A percentile compares a stretch with the other conserved stretches of the same genome.
phyloP scores from a whole-genome alignment of 2,888 invertebrate species.

The Drosophila suboccidentalis region DNA sequence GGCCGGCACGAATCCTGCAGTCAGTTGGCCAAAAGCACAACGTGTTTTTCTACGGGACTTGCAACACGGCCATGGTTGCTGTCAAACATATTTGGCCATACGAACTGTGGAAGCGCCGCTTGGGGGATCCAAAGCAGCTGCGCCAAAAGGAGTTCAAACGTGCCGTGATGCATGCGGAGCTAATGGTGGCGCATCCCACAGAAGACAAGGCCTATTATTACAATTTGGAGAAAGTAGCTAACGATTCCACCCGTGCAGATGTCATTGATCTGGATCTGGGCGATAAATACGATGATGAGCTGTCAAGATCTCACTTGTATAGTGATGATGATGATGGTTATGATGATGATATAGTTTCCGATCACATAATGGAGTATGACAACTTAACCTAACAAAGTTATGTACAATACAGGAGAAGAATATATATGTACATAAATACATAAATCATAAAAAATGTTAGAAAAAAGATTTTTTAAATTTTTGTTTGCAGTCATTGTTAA shows the following conservation, averaged over 20 bases:
- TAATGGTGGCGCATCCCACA: neutral
- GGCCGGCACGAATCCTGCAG: constrained; percentile 23
- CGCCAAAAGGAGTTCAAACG: neutral
- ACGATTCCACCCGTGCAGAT: neutral
- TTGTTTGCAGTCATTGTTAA: no score
- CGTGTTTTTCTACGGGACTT: constrained; percentile 19
- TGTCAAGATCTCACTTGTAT: no score
- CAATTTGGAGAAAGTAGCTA: neutral
- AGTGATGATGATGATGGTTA: no score
- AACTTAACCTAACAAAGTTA: neutral
- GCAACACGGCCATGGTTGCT: constrained; percentile 1
- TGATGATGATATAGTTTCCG: no score
- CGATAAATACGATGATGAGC: neutral
- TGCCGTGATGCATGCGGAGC: neutral
- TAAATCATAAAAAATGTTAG: no score
- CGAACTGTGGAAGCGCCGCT: neutral
- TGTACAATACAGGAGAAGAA: no score
- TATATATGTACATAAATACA: no score
- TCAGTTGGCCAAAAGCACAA: neutral
- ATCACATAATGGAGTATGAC: neutral
- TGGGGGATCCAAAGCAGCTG: neutral
- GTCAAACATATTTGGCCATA: neutral
- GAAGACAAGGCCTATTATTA: neutral
- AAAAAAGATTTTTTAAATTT: no score
- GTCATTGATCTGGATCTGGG: neutral